phyloP scores from a whole-genome alignment of 2,888 invertebrate genomes.

The Philaethria dido region DNA sequence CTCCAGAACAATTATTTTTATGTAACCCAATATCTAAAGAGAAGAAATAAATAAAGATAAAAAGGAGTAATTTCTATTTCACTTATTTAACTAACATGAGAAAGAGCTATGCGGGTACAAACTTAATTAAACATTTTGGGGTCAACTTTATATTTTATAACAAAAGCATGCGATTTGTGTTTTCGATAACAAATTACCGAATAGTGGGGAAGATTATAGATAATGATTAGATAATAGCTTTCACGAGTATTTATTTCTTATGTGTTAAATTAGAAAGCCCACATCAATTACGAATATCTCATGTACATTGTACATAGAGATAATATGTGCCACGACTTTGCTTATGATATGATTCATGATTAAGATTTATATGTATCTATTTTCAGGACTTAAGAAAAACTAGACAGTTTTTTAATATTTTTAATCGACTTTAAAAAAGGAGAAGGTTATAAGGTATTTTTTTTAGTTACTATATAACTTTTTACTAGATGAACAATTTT shows the following conservation, averaged over 20 bases:
- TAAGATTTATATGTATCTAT: too few relatives aligned
- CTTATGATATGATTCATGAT: too few relatives aligned
- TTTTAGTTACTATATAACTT: too few relatives aligned
- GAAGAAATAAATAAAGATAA: not conserved
- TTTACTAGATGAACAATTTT: too few relatives aligned
- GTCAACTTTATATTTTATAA: constrained; percentile 46
- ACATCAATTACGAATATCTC: not conserved
- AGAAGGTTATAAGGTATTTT: too few relatives aligned
- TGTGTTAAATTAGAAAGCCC: not conserved
- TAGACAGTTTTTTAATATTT: too few relatives aligned
- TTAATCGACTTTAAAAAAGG: too few relatives aligned
- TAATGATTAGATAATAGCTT: constrained; percentile 25
- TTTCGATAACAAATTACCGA: constrained; percentile 58
- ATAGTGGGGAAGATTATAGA: constrained; percentile 41
- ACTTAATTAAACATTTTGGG: constrained; percentile 48
- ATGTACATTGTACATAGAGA: too few relatives aligned
- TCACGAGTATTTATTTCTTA: constrained; percentile 26
- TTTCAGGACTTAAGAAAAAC: too few relatives aligned
- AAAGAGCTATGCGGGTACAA: constrained; percentile 39
- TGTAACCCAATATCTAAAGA: too few relatives aligned
- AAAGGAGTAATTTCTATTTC: not conserved
- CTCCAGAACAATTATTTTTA: too few relatives aligned
- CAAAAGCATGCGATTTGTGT: constrained; percentile 53
- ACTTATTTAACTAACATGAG: not conserved
- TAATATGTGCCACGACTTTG: too few relatives aligned